These are phyloP conservation scores for Rhyacichthys aspro DNA, from an alignment of 2,797 vertebrate genomes.

Conservation along the genomic window DNA sequence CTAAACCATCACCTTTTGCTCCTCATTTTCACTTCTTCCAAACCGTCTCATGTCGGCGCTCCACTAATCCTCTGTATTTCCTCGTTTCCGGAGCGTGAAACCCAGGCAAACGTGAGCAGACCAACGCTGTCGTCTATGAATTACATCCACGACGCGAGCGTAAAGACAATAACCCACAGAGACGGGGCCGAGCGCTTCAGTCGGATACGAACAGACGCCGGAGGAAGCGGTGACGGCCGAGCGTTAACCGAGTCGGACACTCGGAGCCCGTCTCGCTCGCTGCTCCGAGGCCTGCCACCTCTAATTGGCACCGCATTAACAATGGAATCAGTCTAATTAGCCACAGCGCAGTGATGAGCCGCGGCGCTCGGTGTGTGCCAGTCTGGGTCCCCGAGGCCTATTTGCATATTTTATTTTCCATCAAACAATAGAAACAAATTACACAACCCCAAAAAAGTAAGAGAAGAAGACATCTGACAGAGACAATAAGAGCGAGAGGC, in stretches of 20 bases:
- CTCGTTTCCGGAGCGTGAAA: background rate
- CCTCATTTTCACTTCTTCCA: no score
- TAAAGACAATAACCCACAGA: conserved; percentile 14
- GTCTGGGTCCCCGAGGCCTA: conserved; percentile 33
- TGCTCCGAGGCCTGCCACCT: conserved; percentile 69
- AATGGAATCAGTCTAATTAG: conserved; percentile 90
- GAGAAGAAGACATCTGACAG: conserved; percentile 47
- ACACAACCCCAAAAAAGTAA: conserved; percentile 44
- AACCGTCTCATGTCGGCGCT: no score
- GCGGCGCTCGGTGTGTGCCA: conserved; percentile 72
- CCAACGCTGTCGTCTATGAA: background rate
- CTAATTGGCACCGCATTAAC: conserved; percentile 92
- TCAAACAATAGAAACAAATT: conserved; percentile 82
- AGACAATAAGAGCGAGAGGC: background rate
- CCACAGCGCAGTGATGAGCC: conserved; percentile 80
- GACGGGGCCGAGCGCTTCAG: conserved; percentile 28
- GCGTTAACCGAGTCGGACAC: conserved; percentile 58
- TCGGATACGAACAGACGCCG: conserved; percentile 6
- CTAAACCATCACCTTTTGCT: no score
- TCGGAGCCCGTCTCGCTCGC: conserved; percentile 57
- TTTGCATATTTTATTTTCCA: conserved; percentile 86
- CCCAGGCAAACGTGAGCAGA: background rate
- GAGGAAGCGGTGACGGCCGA: background rate
- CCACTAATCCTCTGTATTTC: background rate
- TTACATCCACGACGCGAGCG: conserved; percentile 1